Conservation (phyloP, 2,797 vertebrate genomes). For the Lutjanus argentimaculatus region DNA sequence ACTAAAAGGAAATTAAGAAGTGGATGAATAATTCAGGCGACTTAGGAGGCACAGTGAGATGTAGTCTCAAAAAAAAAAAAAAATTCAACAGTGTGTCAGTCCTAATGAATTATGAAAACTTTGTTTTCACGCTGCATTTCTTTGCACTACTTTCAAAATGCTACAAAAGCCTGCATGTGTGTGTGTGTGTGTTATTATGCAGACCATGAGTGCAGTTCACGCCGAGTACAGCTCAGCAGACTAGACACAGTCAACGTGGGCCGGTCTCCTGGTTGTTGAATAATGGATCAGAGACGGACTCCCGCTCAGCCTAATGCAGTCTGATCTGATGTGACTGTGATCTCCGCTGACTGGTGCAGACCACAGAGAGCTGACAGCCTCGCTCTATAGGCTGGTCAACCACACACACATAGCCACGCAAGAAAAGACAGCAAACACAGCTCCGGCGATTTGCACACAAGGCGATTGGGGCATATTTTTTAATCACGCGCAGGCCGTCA, state of each 20-base stretch:
- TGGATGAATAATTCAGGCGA: constrained; percentile 80
- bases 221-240: constrained; percentile 81
- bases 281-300: constrained; percentile 87
- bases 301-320: constrained; percentile 85
- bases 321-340: constrained; percentile 87
- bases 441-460: constrained; percentile 36
- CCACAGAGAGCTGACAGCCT: constrained; percentile 81
- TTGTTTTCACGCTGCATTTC: constrained; percentile 85
- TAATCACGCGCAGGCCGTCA: constrained; percentile 65
- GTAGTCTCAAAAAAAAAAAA: constrained; percentile 63
- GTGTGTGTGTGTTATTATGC: constrained; percentile 73
- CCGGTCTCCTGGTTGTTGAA: constrained; percentile 85
- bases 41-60: constrained; percentile 71
- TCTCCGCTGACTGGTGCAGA: constrained; percentile 81
- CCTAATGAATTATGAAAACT: constrained; percentile 85
- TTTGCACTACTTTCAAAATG: constrained; percentile 82
- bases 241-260: constrained; percentile 84
- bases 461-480: constrained; percentile 53
- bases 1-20: constrained; percentile 82
- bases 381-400: constrained; percentile 70
- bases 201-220: constrained; percentile 82
- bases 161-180: constrained; percentile 72
- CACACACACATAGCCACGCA: constrained; percentile 10
- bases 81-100: constrained; percentile 73
- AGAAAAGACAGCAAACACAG: constrained; percentile 36